These are phyloP conservation scores for Oophaga pumilio DNA, from an alignment of 2,113 vertebrate genomes.

Conservation along the genomic window DNA sequence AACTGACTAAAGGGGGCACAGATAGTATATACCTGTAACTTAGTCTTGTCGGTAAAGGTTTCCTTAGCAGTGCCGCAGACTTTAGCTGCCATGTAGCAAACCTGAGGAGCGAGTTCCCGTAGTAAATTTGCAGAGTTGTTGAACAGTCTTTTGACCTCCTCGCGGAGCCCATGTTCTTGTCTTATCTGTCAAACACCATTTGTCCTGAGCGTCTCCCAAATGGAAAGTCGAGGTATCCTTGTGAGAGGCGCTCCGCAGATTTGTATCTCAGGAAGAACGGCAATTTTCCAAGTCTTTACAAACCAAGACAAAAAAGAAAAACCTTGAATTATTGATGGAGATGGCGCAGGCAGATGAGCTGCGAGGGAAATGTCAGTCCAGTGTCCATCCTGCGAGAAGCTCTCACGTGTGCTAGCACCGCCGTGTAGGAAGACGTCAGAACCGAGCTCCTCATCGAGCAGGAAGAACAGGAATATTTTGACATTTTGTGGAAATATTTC, in stretches of 20 bases:
- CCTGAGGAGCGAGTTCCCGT: not conserved
- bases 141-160: not conserved
- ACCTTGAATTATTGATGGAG: slow-evolving; percentile 40
- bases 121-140: not conserved
- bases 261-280: not conserved
- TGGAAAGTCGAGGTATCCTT: not conserved
- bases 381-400: slow-evolving; percentile 26
- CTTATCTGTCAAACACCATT: not conserved
- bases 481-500: slow-evolving; percentile 12
- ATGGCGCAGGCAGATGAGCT: slow-evolving; percentile 31
- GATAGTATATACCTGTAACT: not conserved
- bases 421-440: slow-evolving; percentile 19
- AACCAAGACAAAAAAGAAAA: slow-evolving; percentile 25
- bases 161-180: not conserved
- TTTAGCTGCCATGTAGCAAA: not conserved
- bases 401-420: not conserved
- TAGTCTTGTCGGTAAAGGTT: not conserved
- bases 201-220: not conserved
- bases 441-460: not conserved
- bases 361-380: slow-evolving; percentile 19
- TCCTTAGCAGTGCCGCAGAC: not conserved
- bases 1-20: too few species aligned
- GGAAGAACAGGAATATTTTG: slow-evolving; percentile 25
- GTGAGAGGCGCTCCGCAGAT: not conserved
- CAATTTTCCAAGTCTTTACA: not conserved